Percentiles rank a stretch among this genome's conserved stretches.
These are phyloP conservation scores for Tragopan temminckii DNA, from an alignment of 2,797 vertebrate genomes.

Conservation along the genomic window DNA sequence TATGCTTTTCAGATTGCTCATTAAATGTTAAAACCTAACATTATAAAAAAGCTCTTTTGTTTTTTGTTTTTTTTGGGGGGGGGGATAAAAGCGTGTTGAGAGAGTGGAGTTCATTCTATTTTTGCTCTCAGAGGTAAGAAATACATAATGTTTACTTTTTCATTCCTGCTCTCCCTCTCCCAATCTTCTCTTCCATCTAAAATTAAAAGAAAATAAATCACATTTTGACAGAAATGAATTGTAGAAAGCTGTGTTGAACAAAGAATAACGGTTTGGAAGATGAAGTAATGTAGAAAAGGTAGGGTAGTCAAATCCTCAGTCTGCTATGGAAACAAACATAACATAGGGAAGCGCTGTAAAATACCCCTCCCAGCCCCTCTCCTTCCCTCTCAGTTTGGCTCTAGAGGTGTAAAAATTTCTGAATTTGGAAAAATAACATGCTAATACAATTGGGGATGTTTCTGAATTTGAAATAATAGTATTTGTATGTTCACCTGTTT, in stretches of 20 bases:
- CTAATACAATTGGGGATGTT: neutral
- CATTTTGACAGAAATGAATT: neutral
- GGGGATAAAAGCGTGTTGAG: neutral
- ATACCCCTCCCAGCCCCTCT: neutral
- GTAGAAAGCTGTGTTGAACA: neutral
- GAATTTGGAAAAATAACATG: neutral
- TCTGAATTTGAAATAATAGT: neutral
- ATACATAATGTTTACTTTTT: neutral
- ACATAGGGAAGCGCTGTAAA: neutral
- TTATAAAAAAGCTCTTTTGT: neutral
- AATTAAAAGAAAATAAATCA: neutral
- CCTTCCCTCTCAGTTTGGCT: neutral
- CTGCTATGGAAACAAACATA: neutral
- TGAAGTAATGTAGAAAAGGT: neutral
- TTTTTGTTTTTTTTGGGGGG: neutral
- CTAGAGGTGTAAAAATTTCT: neutral
- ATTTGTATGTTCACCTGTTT: neutral
- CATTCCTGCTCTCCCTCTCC: neutral
- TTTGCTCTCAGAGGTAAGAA: neutral
- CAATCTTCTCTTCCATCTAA: neutral
- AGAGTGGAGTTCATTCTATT: neutral
- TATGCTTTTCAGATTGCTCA: neutral
- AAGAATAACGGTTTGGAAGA: neutral
- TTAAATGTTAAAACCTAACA: neutral
- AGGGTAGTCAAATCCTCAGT: neutral